Evolutionary conservation across 92 coral and sea anemone species (phyloP).

Genomic region (Umimayanthus chanpuru): DNA sequence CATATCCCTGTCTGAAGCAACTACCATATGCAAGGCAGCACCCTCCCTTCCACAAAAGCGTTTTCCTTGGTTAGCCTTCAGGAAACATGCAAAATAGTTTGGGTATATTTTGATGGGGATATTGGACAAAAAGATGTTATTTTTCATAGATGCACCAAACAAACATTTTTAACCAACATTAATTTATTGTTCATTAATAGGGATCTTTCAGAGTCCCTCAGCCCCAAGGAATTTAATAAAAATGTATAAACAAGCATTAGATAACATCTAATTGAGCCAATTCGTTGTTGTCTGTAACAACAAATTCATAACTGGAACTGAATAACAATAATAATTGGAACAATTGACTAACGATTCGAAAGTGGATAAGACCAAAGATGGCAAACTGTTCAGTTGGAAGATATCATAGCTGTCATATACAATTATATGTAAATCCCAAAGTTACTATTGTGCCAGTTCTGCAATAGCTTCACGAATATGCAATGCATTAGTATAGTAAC

Average conservation of each 20-base stretch:
- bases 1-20: slow-evolving; percentile 34
- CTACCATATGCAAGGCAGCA: slow-evolving; percentile 42
- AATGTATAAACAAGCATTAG: slow-evolving; percentile 31
- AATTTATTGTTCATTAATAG: slow-evolving; percentile 34
- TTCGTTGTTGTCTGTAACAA: too few species aligned
- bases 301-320: too few species aligned
- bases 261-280: neutral
- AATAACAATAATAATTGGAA: too few species aligned
- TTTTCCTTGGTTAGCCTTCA: slow-evolving; percentile 35
- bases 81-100: slow-evolving; percentile 41
- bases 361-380: too few species aligned
- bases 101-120: slow-evolving; percentile 27
- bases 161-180: slow-evolving; percentile 26
- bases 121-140: too few species aligned
- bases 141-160: slow-evolving; percentile 37
- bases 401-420: too few species aligned
- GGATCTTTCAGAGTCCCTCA: slow-evolving; percentile 28
- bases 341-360: too few species aligned
- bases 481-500: too few species aligned
- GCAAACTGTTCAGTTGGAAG: too few species aligned
- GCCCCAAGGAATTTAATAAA: slow-evolving; percentile 40
- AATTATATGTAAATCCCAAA: too few species aligned
- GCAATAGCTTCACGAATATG: neutral
- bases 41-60: slow-evolving; percentile 27
- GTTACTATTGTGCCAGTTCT: too few species aligned